Conservation (phyloP, 2,888 invertebrate genomes). For the Nephrotoma guestfalica region DNA sequence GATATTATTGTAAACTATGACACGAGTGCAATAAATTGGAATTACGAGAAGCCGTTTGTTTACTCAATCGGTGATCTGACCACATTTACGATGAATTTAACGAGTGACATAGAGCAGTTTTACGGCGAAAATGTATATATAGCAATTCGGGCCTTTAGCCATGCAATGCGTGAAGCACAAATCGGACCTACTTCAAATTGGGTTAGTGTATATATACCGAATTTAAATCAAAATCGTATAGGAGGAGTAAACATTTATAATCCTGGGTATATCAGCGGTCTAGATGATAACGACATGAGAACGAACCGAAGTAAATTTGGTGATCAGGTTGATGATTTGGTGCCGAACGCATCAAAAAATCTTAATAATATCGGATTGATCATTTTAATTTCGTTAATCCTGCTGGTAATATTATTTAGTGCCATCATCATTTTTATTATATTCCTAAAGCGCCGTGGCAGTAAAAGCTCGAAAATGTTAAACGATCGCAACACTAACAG, state of each 20-base stretch:
- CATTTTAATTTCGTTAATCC: not conserved
- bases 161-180: conserved; percentile 23
- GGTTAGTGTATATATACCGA: conserved; percentile 35
- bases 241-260: not conserved
- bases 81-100: conserved; percentile 32
- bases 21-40: conserved; percentile 31
- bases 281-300: conserved; percentile 10
- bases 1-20: conserved; percentile 36
- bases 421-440: conserved; percentile 35
- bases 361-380: not conserved
- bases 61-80: conserved; percentile 38
- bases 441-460: conserved; percentile 31
- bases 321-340: not conserved
- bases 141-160: conserved; percentile 36
- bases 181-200: conserved; percentile 39
- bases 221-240: not conserved
- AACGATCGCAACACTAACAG: not conserved
- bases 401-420: conserved; percentile 23
- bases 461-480: not conserved
- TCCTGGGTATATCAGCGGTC: conserved; percentile 15
- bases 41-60: conserved; percentile 32
- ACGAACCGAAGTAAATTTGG: not conserved
- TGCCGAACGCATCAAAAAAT: not conserved
- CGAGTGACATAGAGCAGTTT: conserved; percentile 27
- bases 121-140: conserved; percentile 37